Evolutionary conservation across 92 coral and sea anemone genomes (phyloP).

Genomic region (Heteractis magnifica): DNA sequence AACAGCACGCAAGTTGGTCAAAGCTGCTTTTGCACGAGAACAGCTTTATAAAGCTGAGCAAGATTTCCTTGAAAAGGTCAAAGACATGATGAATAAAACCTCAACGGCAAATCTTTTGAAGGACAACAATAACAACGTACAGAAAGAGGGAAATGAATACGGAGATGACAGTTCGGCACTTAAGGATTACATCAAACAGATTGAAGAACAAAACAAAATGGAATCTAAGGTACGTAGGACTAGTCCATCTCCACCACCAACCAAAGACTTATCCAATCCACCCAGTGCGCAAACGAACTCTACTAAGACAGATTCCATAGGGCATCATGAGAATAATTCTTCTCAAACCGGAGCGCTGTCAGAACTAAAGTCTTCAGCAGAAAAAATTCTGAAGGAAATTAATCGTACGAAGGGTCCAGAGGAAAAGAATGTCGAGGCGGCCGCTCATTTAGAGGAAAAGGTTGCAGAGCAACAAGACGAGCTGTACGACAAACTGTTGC

Average conservation of each 20-base stretch:
- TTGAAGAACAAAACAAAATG: conserved; percentile 10
- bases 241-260: not conserved
- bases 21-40: conserved; percentile 82
- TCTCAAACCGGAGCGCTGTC: not conserved
- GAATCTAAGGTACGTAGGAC: conserved; percentile 15
- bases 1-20: conserved; percentile 75
- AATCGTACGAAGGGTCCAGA: conserved; percentile 35
- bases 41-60: conserved; percentile 77
- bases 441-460: conserved; percentile 87
- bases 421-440: conserved; percentile 66
- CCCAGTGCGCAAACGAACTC: not conserved
- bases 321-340: not conserved
- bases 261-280: not conserved
- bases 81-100: conserved; percentile 78
- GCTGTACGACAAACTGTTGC: conserved; percentile 70
- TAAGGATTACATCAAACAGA: conserved; percentile 10
- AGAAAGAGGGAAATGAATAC: conserved; percentile 7
- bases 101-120: conserved; percentile 16
- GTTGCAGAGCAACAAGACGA: conserved; percentile 83
- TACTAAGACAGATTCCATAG: not conserved
- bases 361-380: not conserved
- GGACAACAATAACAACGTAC: not conserved
- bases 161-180: conserved; percentile 24
- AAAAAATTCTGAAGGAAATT: conserved; percentile 7
- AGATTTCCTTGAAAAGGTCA: conserved; percentile 73